These are phyloP conservation scores for Toxotes lorentzi DNA, from an alignment of 2,797 vertebrate genomes.

Conservation along the genomic window DNA sequence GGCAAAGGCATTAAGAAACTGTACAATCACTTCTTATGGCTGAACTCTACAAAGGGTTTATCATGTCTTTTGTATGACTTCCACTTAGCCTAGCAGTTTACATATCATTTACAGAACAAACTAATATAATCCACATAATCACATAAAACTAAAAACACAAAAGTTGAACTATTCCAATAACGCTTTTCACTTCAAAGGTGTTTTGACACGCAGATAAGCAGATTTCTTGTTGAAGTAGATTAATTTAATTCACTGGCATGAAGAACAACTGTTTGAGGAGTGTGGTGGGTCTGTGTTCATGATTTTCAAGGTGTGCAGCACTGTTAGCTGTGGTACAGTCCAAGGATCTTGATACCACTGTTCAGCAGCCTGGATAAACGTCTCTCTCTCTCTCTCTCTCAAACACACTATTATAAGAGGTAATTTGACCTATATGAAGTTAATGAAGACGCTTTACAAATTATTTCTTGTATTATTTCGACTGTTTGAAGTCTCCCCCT, in stretches of 20 bases:
- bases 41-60: background rate
- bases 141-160: background rate
- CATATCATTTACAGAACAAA: background rate
- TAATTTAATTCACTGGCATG: background rate
- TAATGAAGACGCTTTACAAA: background rate
- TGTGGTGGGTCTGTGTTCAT: background rate
- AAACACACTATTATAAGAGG: background rate
- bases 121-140: background rate
- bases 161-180: background rate
- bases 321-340: background rate
- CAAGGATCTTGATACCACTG: background rate
- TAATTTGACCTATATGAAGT: too few relatives aligned
- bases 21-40: background rate
- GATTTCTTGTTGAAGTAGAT: background rate
- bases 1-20: conserved; percentile 32
- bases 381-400: too few relatives aligned
- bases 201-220: background rate
- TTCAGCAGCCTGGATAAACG: background rate
- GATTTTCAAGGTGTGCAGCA: background rate
- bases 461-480: background rate
- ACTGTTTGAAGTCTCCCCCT: conserved; percentile 8
- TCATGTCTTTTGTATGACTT: background rate
- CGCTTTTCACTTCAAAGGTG: background rate
- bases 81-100: background rate
- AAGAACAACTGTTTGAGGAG: background rate